Conservation (phyloP, 2,888 invertebrate genomes). For the Cephus runcator region DNA sequence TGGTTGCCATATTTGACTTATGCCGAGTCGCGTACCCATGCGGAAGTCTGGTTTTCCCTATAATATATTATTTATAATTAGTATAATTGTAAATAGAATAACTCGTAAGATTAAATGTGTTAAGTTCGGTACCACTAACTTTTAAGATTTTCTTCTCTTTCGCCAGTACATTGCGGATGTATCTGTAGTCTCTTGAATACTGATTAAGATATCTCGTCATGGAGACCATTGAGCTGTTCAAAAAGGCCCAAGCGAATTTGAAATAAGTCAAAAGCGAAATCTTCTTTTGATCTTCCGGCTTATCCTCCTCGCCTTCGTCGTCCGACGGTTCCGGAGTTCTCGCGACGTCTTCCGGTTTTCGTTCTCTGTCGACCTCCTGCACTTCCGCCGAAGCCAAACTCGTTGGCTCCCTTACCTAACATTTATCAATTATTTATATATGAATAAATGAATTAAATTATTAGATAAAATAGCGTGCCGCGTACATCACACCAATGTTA, state of each 20-base stretch:
- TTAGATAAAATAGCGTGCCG: not conserved
- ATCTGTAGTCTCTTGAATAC: slow-evolving; percentile 93
- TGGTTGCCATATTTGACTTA: slow-evolving; percentile 74
- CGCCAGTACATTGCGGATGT: slow-evolving; percentile 88
- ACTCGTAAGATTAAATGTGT: not conserved
- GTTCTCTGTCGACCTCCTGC: slow-evolving; percentile 43
- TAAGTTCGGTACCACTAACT: slow-evolving; percentile 66
- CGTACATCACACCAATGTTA: not conserved
- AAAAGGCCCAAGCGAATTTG: slow-evolving; percentile 75
- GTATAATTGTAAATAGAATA: slow-evolving; percentile 3
- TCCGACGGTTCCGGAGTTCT: slow-evolving; percentile 42
- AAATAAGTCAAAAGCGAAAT: slow-evolving; percentile 69
- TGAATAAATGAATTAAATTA: not conserved
- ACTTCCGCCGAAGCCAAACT: slow-evolving; percentile 48
- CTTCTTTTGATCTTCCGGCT: slow-evolving; percentile 61
- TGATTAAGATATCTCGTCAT: slow-evolving; percentile 85
- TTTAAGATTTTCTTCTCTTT: slow-evolving; percentile 90
- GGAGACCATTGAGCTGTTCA: slow-evolving; percentile 83
- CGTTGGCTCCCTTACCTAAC: slow-evolving; percentile 44
- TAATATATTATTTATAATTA: slow-evolving; percentile 29
- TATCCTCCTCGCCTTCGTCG: slow-evolving; percentile 26
- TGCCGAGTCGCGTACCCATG: slow-evolving; percentile 74
- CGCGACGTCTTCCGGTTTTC: slow-evolving; percentile 33
- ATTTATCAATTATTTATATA: not conserved
- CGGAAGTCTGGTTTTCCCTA: slow-evolving; percentile 80